Evolutionary conservation across 2,113 vertebrate genomes (phyloP).

Genomic region (Platichthys flesus): DNA sequence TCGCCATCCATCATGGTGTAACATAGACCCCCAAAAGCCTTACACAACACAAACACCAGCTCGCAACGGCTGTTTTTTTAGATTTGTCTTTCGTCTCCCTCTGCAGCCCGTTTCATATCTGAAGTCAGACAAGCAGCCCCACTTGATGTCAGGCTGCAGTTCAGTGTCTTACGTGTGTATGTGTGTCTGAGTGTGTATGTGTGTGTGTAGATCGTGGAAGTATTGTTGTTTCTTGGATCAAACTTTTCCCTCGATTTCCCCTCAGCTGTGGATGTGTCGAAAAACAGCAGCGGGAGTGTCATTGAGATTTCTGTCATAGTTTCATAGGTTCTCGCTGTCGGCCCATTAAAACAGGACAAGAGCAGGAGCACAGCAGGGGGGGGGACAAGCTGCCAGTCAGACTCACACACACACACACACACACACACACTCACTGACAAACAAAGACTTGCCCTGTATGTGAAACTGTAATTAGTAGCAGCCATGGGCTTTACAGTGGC

Average conservation of each 20-base stretch:
- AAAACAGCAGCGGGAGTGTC: constrained; percentile 23
- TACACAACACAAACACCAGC: constrained; percentile 16
- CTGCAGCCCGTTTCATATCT: constrained; percentile 2
- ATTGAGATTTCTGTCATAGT: constrained; percentile 43
- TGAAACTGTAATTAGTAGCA: constrained; percentile 54
- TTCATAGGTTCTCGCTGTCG: constrained; percentile 48
- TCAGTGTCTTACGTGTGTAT: not conserved
- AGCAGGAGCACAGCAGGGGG: constrained; percentile 51
- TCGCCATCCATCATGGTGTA: constrained; percentile 39
- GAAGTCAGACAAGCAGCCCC: constrained; percentile 6
- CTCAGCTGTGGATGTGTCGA: constrained; percentile 42
- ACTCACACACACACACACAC: constrained; percentile 11
- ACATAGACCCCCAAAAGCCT: not conserved
- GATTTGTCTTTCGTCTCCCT: constrained; percentile 13
- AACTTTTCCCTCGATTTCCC: constrained; percentile 17
- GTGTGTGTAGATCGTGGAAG: not conserved
- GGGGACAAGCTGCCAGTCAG: constrained; percentile 56
- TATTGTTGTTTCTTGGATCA: constrained; percentile 16
- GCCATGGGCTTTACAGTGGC: constrained; percentile 39
- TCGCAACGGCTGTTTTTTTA: constrained; percentile 23
- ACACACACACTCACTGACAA: constrained; percentile 18
- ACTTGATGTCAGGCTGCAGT: constrained; percentile 23
- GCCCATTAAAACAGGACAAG: constrained; percentile 60
- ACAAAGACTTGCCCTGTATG: constrained; percentile 38
- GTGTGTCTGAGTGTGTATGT: not conserved